A percentile compares a stretch with the other conserved stretches of the same genome.
phyloP scores from a whole-genome alignment of 92 coral and sea anemone genomes.

The Virgularia gustaviana region DNA sequence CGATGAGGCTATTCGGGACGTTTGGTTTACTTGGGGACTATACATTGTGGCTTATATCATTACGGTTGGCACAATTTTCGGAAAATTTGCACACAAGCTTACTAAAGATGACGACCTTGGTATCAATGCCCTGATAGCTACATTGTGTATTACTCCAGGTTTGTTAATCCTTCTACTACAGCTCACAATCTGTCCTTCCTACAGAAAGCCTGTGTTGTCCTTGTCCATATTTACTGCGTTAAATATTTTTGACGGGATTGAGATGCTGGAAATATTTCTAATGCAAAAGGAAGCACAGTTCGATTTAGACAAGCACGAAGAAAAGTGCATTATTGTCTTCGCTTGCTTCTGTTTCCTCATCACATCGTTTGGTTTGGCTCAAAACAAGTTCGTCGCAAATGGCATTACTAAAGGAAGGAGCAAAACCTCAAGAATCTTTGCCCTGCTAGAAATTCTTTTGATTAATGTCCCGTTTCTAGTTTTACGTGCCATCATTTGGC shows the following conservation, averaged over 20 bases:
- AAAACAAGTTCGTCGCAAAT: not conserved
- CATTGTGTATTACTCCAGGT: slow-evolving; percentile 4
- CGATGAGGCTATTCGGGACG: too few relatives aligned
- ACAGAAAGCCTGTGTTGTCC: slow-evolving; percentile 6
- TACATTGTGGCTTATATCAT: too few relatives aligned
- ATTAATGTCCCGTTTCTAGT: slow-evolving; percentile 1
- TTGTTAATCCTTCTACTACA: slow-evolving; percentile 4
- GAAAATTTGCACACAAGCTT: too few relatives aligned
- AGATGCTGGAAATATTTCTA: slow-evolving; percentile 4
- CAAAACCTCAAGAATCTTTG: not conserved
- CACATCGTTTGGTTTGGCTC: slow-evolving; percentile 7
- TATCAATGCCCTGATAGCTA: too few relatives aligned
- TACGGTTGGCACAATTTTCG: too few relatives aligned
- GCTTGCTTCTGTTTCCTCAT: slow-evolving; percentile 4
- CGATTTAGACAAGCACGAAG: not conserved
- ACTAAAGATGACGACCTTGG: too few relatives aligned
- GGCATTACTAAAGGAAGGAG: not conserved
- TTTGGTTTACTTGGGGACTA: too few relatives aligned
- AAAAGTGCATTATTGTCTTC: not conserved
- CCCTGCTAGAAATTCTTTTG: not conserved
- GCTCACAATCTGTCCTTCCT: slow-evolving; percentile 1
- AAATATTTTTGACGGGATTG: slow-evolving; percentile 19
- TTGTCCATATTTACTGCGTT: slow-evolving; percentile 8
- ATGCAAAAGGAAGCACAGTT: slow-evolving; percentile 17
- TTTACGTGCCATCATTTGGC: not conserved